Percentiles rank a stretch among this genome's conserved stretches.
Evolutionary conservation across 1,140 invertebrate species (phyloP).

Genomic region (Muscidifurax raptorellus): DNA sequence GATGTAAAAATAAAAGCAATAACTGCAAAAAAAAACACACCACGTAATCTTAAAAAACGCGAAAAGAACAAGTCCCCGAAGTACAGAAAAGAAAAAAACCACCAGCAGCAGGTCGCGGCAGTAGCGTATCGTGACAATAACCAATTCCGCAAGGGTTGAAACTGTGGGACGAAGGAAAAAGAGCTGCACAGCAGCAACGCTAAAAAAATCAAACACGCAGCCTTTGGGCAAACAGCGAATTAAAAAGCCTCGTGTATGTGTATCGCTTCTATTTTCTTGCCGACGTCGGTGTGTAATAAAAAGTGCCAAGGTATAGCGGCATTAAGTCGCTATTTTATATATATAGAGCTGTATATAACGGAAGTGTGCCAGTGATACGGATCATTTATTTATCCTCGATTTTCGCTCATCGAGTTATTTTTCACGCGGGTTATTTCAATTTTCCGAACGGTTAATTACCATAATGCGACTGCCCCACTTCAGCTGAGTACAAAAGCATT

Average conservation of each 20-base stretch:
- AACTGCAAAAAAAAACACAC: neutral
- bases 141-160: neutral
- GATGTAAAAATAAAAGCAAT: too few species aligned
- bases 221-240: constrained; percentile 27
- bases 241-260: neutral
- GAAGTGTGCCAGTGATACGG: neutral
- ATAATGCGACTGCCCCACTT: too few species aligned
- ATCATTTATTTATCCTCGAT: neutral
- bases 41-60: neutral
- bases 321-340: too few species aligned
- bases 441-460: too few species aligned
- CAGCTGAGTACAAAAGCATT: too few species aligned
- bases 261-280: neutral
- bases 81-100: neutral
- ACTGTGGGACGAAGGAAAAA: neutral
- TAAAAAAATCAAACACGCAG: constrained; percentile 20
- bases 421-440: too few species aligned
- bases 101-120: too few species aligned
- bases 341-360: too few species aligned
- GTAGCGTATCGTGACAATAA: constrained; percentile 26
- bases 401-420: neutral
- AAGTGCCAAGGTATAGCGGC: neutral
- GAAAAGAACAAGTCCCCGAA: neutral
- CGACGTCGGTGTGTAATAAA: neutral
- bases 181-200: neutral